phyloP scores from a whole-genome alignment of 1,140 invertebrate genomes.

The Aricia agestis region DNA sequence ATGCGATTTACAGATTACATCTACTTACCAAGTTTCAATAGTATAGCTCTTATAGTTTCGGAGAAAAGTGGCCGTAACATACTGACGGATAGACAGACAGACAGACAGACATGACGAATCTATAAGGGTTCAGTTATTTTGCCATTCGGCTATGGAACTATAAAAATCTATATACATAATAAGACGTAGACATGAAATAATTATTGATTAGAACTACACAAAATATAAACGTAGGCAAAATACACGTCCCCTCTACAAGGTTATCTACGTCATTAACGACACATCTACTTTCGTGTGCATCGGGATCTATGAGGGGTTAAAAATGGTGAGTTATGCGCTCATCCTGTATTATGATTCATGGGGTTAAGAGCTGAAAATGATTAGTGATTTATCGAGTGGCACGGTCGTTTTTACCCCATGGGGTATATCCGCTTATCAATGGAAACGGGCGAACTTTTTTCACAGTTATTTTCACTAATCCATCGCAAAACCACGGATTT shows the following conservation, averaged over 20 bases:
- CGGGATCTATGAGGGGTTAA: conserved; percentile 40
- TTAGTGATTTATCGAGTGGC: not conserved
- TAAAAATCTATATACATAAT: too few species aligned
- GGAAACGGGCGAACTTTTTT: not conserved
- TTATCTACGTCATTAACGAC: conserved; percentile 27
- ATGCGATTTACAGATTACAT: too few species aligned
- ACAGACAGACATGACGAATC: too few species aligned
- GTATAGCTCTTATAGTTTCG: too few species aligned
- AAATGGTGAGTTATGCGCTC: conserved; percentile 53
- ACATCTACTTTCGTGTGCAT: conserved; percentile 33
- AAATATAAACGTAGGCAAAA: not conserved
- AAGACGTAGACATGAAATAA: too few species aligned
- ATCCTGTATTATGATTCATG: conserved; percentile 46
- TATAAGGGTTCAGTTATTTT: too few species aligned
- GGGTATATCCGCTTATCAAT: not conserved
- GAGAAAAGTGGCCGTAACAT: too few species aligned
- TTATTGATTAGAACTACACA: too few species aligned
- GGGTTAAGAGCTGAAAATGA: conserved; percentile 28
- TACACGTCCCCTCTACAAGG: not conserved
- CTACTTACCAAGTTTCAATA: too few species aligned
- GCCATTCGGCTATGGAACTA: too few species aligned
- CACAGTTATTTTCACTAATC: not conserved
- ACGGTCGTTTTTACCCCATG: not conserved
- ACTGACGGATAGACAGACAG: too few species aligned
- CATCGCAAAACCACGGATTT: not conserved